Conservation (phyloP, 2,113 vertebrate species). For the Hippopotamus amphibius region DNA sequence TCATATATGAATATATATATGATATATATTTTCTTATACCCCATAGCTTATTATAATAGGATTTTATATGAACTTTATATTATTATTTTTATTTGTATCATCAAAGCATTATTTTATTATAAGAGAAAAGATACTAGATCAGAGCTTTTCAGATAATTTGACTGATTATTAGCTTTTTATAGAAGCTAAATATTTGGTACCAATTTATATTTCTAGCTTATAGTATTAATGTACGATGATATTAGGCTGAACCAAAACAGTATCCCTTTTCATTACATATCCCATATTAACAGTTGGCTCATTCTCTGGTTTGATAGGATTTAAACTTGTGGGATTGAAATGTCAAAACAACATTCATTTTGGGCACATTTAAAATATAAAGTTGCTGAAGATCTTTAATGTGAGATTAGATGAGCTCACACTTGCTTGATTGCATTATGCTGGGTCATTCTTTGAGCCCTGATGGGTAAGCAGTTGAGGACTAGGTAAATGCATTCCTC, state of each 20-base stretch:
- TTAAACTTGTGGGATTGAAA: conserved; percentile 53
- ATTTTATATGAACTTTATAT: conserved; percentile 26
- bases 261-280: conserved; percentile 46
- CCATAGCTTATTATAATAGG: conserved; percentile 12
- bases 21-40: background rate
- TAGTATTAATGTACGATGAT: background rate
- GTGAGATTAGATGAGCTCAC: background rate
- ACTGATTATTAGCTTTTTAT: conserved; percentile 37
- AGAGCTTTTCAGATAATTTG: conserved; percentile 60
- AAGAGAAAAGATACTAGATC: conserved; percentile 13
- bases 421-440: background rate
- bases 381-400: conserved; percentile 56
- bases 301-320: conserved; percentile 17
- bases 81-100: conserved; percentile 29
- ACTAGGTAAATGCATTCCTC: background rate
- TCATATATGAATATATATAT: background rate
- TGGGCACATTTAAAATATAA: conserved; percentile 33
- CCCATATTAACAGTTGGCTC: conserved; percentile 30
- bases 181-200: conserved; percentile 23
- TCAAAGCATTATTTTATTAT: conserved; percentile 4
- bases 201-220: conserved; percentile 36
- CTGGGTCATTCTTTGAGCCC: conserved; percentile 24
- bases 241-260: conserved; percentile 16
- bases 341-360: conserved; percentile 54
- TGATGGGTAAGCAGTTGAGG: background rate